phyloP scores from a whole-genome alignment of 2,888 invertebrate species.

The Drosophila melanosoma region DNA sequence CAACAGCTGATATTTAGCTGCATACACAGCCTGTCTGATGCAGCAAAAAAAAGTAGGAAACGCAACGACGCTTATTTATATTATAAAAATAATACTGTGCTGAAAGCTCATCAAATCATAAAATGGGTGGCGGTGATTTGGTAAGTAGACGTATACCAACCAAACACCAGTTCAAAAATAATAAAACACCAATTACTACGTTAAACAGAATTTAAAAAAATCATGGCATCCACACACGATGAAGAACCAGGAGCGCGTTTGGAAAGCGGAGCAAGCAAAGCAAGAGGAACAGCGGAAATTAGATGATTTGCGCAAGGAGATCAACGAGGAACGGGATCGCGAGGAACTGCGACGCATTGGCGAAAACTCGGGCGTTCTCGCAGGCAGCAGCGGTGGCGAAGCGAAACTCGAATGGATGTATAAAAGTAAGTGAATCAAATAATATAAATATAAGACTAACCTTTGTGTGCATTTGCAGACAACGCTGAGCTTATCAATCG shows the following conservation, averaged over 20 bases:
- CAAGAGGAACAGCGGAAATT: constrained; percentile 89
- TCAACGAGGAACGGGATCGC: constrained; percentile 88
- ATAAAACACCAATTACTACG: neutral
- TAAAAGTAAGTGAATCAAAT: constrained; percentile 86
- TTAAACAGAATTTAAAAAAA: constrained; percentile 89
- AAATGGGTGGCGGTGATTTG: constrained; percentile 83
- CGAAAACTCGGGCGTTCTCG: constrained; percentile 86
- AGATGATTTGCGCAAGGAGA: constrained; percentile 89
- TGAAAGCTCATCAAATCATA: constrained; percentile 2
- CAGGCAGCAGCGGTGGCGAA: constrained; percentile 84
- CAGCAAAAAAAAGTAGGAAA: constrained; percentile 27
- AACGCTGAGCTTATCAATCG: constrained; percentile 86
- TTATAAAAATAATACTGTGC: constrained; percentile 11
- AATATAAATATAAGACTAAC: neutral
- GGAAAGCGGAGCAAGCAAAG: constrained; percentile 91
- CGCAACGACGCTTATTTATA: constrained; percentile 19
- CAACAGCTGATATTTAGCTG: neutral
- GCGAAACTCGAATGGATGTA: constrained; percentile 95
- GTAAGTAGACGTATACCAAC: constrained; percentile 51
- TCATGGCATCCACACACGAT: constrained; percentile 92
- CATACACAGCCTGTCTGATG: constrained; percentile 19
- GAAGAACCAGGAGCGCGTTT: constrained; percentile 91
- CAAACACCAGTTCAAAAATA: too few species aligned
- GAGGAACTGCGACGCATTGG: constrained; percentile 89
- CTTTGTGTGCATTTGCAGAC: constrained; percentile 48